Conservation (phyloP, 2,797 vertebrate species). For the Manis pentadactyla region DNA sequence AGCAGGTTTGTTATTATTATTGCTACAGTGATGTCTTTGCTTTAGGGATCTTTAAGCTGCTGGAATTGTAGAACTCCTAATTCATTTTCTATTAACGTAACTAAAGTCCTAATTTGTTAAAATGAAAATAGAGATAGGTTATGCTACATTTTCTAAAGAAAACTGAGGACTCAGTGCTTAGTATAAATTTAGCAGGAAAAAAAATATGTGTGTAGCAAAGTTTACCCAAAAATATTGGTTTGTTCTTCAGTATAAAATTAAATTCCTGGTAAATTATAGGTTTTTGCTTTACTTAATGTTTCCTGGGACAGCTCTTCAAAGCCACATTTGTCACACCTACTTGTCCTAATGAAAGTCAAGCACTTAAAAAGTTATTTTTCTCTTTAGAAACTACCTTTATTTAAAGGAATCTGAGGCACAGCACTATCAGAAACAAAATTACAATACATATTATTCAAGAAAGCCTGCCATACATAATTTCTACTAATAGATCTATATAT, state of each 20-base stretch:
- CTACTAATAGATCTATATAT: slow-evolving; percentile 74
- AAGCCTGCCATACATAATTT: slow-evolving; percentile 82
- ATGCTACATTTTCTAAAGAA: not conserved
- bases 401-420: slow-evolving; percentile 83
- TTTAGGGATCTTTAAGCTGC: not conserved
- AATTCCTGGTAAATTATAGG: not conserved
- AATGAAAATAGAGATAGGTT: not conserved
- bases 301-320: not conserved
- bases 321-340: not conserved
- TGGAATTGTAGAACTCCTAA: slow-evolving; percentile 25
- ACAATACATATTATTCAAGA: slow-evolving; percentile 83
- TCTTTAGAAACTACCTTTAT: slow-evolving; percentile 86
- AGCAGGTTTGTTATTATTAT: not conserved
- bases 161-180: not conserved
- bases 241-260: slow-evolving; percentile 22
- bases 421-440: slow-evolving; percentile 79
- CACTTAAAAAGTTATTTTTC: slow-evolving; percentile 74
- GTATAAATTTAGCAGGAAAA: not conserved
- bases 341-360: slow-evolving; percentile 54
- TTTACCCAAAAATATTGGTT: not conserved
- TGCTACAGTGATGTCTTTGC: not conserved
- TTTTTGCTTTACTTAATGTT: not conserved
- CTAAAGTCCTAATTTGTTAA: not conserved
- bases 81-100: slow-evolving; percentile 34
- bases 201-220: not conserved